Conservation (phyloP, 2,888 invertebrate species). For the Priocnemis perturbator region DNA sequence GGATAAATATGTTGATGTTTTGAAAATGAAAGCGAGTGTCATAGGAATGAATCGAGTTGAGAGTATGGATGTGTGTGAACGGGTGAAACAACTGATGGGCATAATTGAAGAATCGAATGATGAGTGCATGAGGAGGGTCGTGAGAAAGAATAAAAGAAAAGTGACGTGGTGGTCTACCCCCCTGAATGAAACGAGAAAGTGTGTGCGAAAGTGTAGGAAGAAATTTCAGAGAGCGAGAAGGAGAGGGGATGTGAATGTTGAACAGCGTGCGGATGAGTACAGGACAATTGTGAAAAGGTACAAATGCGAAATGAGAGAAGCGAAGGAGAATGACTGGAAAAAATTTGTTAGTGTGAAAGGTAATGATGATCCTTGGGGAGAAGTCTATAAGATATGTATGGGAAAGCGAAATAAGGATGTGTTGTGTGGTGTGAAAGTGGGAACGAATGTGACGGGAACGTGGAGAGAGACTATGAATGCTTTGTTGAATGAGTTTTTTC, state of each 20-base stretch:
- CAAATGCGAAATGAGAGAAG: neutral
- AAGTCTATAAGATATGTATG: slow-evolving; percentile 13
- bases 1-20: slow-evolving; percentile 5
- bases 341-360: neutral
- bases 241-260: neutral
- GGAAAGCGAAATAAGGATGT: neutral
- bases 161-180: slow-evolving; percentile 9
- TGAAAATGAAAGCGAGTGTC: neutral
- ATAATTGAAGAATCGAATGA: too few relatives aligned
- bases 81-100: slow-evolving; percentile 8
- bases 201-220: neutral
- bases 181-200: neutral
- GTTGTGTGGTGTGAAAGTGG: neutral
- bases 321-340: slow-evolving; percentile 15
- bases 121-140: too few relatives aligned
- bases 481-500: too few relatives aligned
- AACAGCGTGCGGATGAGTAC: neutral
- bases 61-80: too few relatives aligned
- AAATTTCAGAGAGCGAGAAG: neutral
- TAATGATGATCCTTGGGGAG: slow-evolving; percentile 11
- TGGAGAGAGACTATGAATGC: slow-evolving; percentile 18
- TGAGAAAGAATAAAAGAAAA: neutral
- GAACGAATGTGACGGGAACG: neutral
- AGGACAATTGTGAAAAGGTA: neutral
- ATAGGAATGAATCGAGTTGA: too few relatives aligned